Percentiles rank a stretch among this genome's conserved stretches.
These are phyloP conservation scores for Mechanitis mazaeus DNA, from an alignment of 2,888 invertebrate genomes.

Conservation along the genomic window DNA sequence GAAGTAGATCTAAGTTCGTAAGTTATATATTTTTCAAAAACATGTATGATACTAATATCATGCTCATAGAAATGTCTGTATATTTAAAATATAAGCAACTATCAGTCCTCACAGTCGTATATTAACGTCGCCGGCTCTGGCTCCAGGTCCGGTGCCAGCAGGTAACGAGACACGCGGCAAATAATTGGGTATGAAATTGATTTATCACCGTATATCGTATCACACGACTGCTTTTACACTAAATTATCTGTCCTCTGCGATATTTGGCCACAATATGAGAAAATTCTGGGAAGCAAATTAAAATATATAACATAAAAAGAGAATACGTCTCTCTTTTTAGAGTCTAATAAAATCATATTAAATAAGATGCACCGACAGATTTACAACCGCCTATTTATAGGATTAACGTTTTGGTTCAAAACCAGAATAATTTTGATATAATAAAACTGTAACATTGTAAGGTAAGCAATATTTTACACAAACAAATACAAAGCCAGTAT, in stretches of 20 bases:
- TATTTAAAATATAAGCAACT: not conserved
- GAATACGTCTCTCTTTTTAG: not conserved
- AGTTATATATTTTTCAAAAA: too few species aligned
- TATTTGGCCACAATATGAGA: constrained; percentile 16
- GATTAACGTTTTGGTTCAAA: too few species aligned
- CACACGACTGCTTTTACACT: constrained; percentile 18
- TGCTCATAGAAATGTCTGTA: not conserved
- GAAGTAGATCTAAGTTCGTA: too few species aligned
- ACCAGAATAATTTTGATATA: too few species aligned
- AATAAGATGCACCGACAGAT: not conserved
- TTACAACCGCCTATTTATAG: not conserved
- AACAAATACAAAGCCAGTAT: not conserved
- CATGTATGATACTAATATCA: not conserved
- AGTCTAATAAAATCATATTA: not conserved
- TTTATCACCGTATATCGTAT: constrained; percentile 24
- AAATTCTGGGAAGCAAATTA: constrained; percentile 1
- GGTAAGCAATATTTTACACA: not conserved
- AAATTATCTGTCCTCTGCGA: constrained; percentile 17
- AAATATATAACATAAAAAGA: not conserved
- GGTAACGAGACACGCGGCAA: constrained; percentile 31
- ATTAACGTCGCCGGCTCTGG: constrained; percentile 17
- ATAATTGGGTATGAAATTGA: constrained; percentile 33
- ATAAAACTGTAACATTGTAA: not conserved
- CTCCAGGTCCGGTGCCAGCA: constrained; percentile 14
- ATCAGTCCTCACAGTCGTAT: constrained; percentile 8